Evolutionary conservation across 1,140 invertebrate species (phyloP).

Genomic region (Diabrotica virgifera): DNA sequence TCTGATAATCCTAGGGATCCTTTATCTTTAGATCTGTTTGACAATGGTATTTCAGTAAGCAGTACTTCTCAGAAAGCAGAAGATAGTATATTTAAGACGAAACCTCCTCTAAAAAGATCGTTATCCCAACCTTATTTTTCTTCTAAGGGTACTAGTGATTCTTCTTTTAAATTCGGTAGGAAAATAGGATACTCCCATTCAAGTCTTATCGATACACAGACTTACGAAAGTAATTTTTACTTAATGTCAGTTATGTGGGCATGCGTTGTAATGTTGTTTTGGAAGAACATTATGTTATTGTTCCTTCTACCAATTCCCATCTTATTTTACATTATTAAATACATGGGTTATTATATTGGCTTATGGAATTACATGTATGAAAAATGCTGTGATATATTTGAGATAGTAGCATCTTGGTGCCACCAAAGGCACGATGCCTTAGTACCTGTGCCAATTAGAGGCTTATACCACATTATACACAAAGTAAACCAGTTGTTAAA

Average conservation of each 20-base stretch:
- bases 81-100: conserved; percentile 29
- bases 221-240: conserved; percentile 51
- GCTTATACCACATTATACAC: conserved; percentile 52
- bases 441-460: conserved; percentile 54
- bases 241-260: conserved; percentile 66
- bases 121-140: conserved; percentile 40
- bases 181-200: conserved; percentile 26
- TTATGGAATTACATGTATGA: conserved; percentile 48
- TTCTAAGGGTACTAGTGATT: conserved; percentile 24
- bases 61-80: conserved; percentile 29
- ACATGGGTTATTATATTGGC: conserved; percentile 53
- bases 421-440: conserved; percentile 53
- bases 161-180: conserved; percentile 24
- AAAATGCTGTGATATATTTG: conserved; percentile 35
- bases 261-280: conserved; percentile 67
- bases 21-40: conserved; percentile 40
- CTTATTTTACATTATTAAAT: conserved; percentile 61
- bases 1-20: conserved; percentile 19
- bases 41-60: conserved; percentile 20
- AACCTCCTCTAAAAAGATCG: conserved; percentile 35
- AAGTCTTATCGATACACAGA: conserved; percentile 27
- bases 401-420: conserved; percentile 38
- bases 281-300: conserved; percentile 69
- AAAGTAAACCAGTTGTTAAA: conserved; percentile 51
- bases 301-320: conserved; percentile 65